Percentiles rank a stretch among this genome's conserved stretches.
phyloP scores from a whole-genome alignment of 2,888 invertebrate species.

The Xiphydria camelus region DNA sequence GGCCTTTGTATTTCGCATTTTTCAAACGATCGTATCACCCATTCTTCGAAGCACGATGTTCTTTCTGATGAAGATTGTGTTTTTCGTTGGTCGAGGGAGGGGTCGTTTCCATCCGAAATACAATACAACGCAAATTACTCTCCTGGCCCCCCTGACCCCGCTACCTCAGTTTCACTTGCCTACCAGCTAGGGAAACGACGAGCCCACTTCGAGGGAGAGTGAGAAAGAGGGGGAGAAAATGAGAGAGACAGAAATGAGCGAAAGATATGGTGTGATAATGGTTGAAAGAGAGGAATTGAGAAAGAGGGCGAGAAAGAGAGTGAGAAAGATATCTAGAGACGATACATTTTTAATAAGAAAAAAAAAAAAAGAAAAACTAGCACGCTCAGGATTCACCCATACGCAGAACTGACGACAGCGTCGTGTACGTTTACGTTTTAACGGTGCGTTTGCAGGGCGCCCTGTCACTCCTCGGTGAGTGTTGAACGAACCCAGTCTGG shows the following conservation, averaged over 20 bases:
- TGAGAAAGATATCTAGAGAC: not conserved
- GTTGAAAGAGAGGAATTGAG: not conserved
- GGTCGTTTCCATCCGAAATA: slow-evolving; percentile 10
- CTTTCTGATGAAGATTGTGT: too few relatives aligned
- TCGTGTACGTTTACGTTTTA: slow-evolving; percentile 50
- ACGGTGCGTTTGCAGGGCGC: slow-evolving; percentile 57
- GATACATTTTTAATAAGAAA: not conserved
- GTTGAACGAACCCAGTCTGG: slow-evolving; percentile 56
- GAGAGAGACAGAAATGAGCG: not conserved
- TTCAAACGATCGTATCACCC: too few relatives aligned
- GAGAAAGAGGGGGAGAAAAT: slow-evolving; percentile 14
- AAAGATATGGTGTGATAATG: too few relatives aligned
- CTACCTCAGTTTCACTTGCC: too few relatives aligned
- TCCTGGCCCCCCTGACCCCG: not conserved
- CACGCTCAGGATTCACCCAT: slow-evolving; percentile 42
- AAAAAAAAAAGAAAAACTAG: slow-evolving; percentile 25
- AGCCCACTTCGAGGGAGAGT: slow-evolving; percentile 8
- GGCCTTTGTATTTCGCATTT: too few relatives aligned
- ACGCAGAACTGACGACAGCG: slow-evolving; percentile 39
- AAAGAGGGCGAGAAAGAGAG: not conserved
- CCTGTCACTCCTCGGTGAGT: slow-evolving; percentile 57
- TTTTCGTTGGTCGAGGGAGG: too few relatives aligned
- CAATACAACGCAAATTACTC: slow-evolving; percentile 4
- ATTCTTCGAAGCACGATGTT: too few relatives aligned
- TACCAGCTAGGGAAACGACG: too few relatives aligned